phyloP scores from a whole-genome alignment of 2,797 vertebrate genomes.

The Buceros bicornis region DNA sequence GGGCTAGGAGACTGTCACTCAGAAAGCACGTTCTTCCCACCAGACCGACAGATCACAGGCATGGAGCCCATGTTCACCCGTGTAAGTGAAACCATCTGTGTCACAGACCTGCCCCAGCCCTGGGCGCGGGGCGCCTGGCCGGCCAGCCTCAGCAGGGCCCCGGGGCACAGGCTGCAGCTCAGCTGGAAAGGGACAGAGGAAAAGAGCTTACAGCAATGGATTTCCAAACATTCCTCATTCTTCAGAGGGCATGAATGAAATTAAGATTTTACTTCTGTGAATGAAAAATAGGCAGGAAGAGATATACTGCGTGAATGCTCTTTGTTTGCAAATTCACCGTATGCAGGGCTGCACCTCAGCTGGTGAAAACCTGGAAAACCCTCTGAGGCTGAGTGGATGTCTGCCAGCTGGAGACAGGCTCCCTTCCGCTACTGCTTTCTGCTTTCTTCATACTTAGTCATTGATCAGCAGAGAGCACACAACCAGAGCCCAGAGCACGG shows the following conservation, averaged over 20 bases:
- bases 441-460: background rate
- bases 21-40: background rate
- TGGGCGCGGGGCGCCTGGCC: background rate
- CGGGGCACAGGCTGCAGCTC: background rate
- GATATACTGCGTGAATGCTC: background rate
- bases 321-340: constrained; percentile 4
- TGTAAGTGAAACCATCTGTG: constrained; percentile 60
- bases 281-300: background rate
- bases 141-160: background rate
- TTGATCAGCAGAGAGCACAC: background rate
- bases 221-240: background rate
- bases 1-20: constrained; percentile 3
- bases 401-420: constrained; percentile 43
- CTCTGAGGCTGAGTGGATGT: background rate
- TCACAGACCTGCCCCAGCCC: background rate
- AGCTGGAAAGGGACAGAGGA: background rate
- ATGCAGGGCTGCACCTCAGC: constrained; percentile 14
- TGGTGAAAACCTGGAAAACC: constrained; percentile 8
- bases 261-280: background rate
- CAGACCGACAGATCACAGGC: background rate
- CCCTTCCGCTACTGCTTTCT: background rate
- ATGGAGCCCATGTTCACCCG: background rate
- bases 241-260: background rate
- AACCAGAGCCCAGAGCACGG: background rate
- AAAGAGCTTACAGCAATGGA: background rate